These are phyloP conservation scores for Amphiura filiformis DNA, from an alignment of 35 echinoderm and acorn worm genomes.

Conservation along the genomic window DNA sequence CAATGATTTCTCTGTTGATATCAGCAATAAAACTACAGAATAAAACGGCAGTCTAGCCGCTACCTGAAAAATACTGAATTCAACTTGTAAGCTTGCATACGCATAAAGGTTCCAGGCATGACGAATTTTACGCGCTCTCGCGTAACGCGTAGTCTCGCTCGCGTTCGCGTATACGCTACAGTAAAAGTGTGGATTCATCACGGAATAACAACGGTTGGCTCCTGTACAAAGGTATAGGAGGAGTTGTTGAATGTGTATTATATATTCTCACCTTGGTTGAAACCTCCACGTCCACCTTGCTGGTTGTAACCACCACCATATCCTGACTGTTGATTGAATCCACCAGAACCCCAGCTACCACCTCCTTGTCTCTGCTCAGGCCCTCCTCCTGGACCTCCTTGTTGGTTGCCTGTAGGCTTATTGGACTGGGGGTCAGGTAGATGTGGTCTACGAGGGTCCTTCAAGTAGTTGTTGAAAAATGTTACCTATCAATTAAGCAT, in stretches of 20 bases:
- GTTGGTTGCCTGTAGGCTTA: constrained; percentile 37
- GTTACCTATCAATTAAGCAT: too few species aligned
- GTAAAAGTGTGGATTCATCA: too few species aligned
- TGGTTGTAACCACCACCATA: neutral
- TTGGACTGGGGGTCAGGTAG: constrained; percentile 56
- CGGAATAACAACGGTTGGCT: too few species aligned
- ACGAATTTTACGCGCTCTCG: too few species aligned
- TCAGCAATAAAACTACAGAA: too few species aligned
- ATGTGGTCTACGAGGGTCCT: constrained; percentile 67
- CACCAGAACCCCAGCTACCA: neutral
- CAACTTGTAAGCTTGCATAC: too few species aligned
- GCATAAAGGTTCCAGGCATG: neutral
- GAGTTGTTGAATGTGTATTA: neutral
- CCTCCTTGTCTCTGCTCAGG: neutral
- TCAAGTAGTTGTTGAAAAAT: constrained; percentile 95
- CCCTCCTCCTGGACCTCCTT: constrained; percentile 30
- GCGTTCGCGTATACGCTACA: too few species aligned
- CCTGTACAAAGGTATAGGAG: too few species aligned
- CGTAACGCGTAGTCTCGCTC: too few species aligned
- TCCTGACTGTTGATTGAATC: constrained; percentile 19
- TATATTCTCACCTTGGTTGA: neutral
- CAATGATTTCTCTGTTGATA: too few species aligned
- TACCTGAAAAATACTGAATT: too few species aligned
- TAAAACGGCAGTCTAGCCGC: too few species aligned
- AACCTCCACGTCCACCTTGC: constrained; percentile 20